Base-by-base conservation (phyloP, 2,113 vertebrate genomes). In the Megaceryle torquata region DNA sequence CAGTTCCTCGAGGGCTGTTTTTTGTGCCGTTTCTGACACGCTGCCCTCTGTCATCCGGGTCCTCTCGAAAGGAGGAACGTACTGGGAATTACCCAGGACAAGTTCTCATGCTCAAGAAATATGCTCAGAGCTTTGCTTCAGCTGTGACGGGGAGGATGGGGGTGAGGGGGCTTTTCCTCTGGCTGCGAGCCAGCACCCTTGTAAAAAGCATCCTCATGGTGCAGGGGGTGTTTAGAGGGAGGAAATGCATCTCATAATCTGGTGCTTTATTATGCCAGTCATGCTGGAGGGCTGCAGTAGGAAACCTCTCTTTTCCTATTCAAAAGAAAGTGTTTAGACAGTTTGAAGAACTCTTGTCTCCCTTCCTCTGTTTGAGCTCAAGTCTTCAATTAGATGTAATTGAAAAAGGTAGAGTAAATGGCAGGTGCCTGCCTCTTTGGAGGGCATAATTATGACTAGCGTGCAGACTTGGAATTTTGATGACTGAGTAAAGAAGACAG, bases 381-480 rank as follows among this genome's bases (percentile, higher is more conserved):
- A 93, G 77, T 82, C 86, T 94, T 96, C 90, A 96, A 92, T 94
- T 94, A 96, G 77, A 72, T 81, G 77, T 96, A 94, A 97, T 93
- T 95, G 86, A 79, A 94, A 93, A 94, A 88, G 72, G 69, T 82
- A 94, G 70, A 95, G 87, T 94, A 93, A 95, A 93, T 91, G 93
- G 91, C 95, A 97, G 92, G 92, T 94, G 91, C 60, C 90, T 91
- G 71, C 90, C 95, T 96, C 86, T 96, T 92, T 67, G 88, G 61
- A 93, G 93, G 60, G 68, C 4, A 2, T 96, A 91, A 94, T 97
- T 97, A 95, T 86, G 48, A 82, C 86, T 96, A 65, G 83, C 92
- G 91, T 90, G 90, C 61, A 96, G 95, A 88, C 61, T 96, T 90
- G 92, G 83, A 96, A 94, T 97, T 96, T 93, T 94, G 95, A 96